These are phyloP conservation scores for Ips typographus DNA, from an alignment of 1,140 invertebrate species.

Conservation along the genomic window DNA sequence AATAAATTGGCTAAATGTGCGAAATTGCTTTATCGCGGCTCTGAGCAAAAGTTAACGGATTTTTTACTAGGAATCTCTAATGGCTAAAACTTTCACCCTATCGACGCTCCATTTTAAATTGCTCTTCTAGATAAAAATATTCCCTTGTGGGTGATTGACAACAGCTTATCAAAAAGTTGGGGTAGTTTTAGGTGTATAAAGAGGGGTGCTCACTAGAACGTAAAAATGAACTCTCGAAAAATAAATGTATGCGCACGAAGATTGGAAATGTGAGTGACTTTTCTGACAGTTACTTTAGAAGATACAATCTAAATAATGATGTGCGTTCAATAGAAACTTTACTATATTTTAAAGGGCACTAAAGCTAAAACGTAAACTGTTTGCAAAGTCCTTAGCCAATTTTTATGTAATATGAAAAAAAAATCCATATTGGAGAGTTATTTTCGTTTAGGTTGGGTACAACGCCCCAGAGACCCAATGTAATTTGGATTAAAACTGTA, in stretches of 20 bases:
- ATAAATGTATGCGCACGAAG: slow-evolving; percentile 35
- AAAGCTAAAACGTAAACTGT: slow-evolving; percentile 1
- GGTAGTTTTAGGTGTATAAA: slow-evolving; percentile 34
- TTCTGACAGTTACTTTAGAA: slow-evolving; percentile 33
- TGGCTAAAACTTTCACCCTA: not conserved
- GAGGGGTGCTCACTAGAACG: slow-evolving; percentile 35
- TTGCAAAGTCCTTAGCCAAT: not conserved
- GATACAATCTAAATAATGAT: slow-evolving; percentile 34
- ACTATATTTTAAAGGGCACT: not conserved
- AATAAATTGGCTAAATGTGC: slow-evolving; percentile 10
- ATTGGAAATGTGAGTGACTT: slow-evolving; percentile 37
- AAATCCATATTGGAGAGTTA: slow-evolving; percentile 23
- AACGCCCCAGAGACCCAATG: slow-evolving; percentile 15
- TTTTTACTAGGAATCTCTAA: not conserved
- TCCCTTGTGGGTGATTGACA: slow-evolving; percentile 35
- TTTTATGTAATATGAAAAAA: not conserved
- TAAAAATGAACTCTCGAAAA: slow-evolving; percentile 35
- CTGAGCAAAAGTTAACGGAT: not conserved
- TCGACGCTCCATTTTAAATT: slow-evolving; percentile 5
- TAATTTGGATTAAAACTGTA: slow-evolving; percentile 36
- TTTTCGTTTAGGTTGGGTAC: slow-evolving; percentile 18
- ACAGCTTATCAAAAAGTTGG: slow-evolving; percentile 38
- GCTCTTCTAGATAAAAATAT: slow-evolving; percentile 18
- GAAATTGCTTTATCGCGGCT: slow-evolving; percentile 2
- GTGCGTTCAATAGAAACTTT: slow-evolving; percentile 3